Base-by-base conservation (phyloP, 2,888 invertebrate genomes). In the Bibio marci region DNA sequence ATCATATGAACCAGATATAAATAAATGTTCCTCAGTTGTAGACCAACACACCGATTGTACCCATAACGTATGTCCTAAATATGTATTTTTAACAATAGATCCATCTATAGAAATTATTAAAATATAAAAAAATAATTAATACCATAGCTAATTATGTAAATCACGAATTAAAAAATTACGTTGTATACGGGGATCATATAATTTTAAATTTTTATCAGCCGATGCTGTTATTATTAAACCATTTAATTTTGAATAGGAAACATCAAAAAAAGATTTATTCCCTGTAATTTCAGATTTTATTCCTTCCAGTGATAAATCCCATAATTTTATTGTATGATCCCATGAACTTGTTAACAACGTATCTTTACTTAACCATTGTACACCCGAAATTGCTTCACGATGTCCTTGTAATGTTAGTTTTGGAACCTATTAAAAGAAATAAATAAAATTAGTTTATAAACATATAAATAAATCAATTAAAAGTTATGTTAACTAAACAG, bases 311-410 rank as follows among this genome's bases (percentile, higher is more conserved):
- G 86, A 82, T 33, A 85, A 70, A 59, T 98, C 95, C 97, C 97
- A 98, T 8, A 92, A 58, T 57, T 86, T 81, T 13, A 98, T 66
- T 1, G 92, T 83, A 56, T 97, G 94, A 65, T 98, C 97, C 91
- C 91, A 92, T 2, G 94, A 88, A 38, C 80, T 74, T 0, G 92
- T 88, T 8, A 86, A 69, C 3, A 94, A 64, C 45, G 82, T 81
- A 46, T 73, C 68, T 41, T 68, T 68, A 48, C 82, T 79, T 49
- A 81, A 71, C 94, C 95, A 98, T 39, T 76, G 71, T 1, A 85
- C 72, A 0, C 79, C 75, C 1, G 87, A 85, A 14, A 98, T 74
- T 12, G 81, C 82, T 61, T 97, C 97, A 44, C 80, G 77, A 57
- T 98, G 97, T 0, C 94, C 94, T 57, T 83, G 80, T 44, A 97